Base-by-base conservation (phyloP, 2,888 invertebrate genomes). In the Erebia epiphron region DNA sequence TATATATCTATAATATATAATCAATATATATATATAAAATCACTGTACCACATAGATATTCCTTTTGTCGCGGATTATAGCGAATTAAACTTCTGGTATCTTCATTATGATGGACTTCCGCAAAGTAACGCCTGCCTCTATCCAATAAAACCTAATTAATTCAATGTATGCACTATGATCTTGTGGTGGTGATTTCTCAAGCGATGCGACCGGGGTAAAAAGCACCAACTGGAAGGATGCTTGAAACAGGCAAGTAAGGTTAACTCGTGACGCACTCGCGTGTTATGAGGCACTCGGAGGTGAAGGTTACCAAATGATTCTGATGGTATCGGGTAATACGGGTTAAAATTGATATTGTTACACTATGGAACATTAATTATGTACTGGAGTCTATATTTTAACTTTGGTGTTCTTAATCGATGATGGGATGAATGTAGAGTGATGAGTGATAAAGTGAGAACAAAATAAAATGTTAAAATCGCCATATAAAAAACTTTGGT, bases 211-310 rank as follows among this genome's bases (percentile, higher is more conserved):
- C 13, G 13, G 16, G 41, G 65, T 65, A 64, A 68, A 63, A 68
- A 63, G 63, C 52, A 57, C 49, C 57, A 68, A 67, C 52, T 69
- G 57, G 63, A 68, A 69, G 63, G 54, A 64, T 66, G 54, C 35
- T 74, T 75, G 76, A 78, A 79, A 54, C 54, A 61, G n/a, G 46
- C 16, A 46, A 11, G 46, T 41, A 78, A 79, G 77, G 79, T 77
- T 74, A 75, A 80, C 75, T 79, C 79, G 78, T 84, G 85, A 83
- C 82, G 80, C 65, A 70, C 73, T 86, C 80, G 88, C 88, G 88
- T 88, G 87, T 82, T 79, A 75, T 77, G 73, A 77, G 74, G 75
- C 79, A 82, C 78, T 81, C 77, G 72, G 70, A 74, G 72, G 74
- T 74, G 76, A 77, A 78, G 80, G 80, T 80, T 82, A 79, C 79